Evolutionary conservation across 2,888 invertebrate species (phyloP).

Genomic region (Ametastegia equiseti): DNA sequence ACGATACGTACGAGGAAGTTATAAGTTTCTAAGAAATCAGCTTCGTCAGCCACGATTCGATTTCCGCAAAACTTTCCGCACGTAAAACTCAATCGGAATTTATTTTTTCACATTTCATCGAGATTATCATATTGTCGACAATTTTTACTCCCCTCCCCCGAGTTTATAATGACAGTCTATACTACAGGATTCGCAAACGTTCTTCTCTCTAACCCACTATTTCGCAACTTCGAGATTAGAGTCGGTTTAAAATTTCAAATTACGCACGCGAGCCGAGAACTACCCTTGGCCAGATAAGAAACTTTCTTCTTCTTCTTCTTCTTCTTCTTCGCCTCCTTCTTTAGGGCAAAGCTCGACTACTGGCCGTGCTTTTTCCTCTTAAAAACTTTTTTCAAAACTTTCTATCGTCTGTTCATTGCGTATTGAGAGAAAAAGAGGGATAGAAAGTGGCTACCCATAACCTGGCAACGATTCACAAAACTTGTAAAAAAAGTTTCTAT

Average conservation of each 20-base stretch:
- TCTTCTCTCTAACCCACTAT: not conserved
- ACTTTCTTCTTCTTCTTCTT: constrained; percentile 5
- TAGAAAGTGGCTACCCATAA: no score
- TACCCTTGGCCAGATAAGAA: constrained; percentile 3
- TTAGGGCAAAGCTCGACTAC: not conserved
- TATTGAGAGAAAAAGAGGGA: not conserved
- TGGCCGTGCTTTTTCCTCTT: not conserved
- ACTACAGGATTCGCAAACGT: not conserved
- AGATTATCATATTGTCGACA: not conserved
- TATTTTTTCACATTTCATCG: not conserved
- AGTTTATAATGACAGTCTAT: not conserved
- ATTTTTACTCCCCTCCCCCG: no score
- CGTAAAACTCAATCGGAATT: not conserved
- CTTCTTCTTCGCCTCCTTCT: not conserved
- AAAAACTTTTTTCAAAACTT: not conserved
- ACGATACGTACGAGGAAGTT: no score
- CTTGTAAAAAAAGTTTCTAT: not conserved
- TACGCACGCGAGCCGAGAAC: constrained; percentile 24
- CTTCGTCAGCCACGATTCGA: not conserved
- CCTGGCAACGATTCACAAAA: no score
- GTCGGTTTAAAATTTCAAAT: not conserved
- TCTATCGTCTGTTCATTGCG: not conserved
- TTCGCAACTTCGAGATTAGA: constrained; percentile 12
- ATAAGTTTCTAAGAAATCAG: not conserved
- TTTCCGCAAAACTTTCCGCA: not conserved